Conservation (phyloP, 2,888 invertebrate species). For the Linnaemya tessellans region DNA sequence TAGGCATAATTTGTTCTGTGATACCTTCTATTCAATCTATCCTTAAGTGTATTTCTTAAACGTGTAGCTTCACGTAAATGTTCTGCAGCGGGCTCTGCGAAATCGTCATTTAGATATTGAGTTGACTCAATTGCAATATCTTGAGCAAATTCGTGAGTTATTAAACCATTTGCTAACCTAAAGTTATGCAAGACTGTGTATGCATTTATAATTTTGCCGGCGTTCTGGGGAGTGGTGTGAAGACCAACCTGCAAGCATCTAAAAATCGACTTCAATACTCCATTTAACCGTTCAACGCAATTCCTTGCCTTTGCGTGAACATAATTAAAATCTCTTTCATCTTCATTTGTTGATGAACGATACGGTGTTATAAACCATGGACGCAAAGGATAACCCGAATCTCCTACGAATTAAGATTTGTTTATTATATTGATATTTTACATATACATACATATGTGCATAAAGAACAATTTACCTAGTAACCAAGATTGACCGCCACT, state of each 20-base stretch:
- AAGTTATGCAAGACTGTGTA: constrained; percentile 6
- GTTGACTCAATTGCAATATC: neutral
- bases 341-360: no score
- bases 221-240: neutral
- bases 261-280: no score
- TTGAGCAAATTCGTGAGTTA: neutral
- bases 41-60: constrained; percentile 2
- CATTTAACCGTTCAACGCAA: no score
- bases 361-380: no score
- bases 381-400: no score
- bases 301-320: no score
- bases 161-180: neutral
- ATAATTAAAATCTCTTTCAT: no score
- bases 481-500: constrained; percentile 1
- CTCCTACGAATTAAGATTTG: neutral
- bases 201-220: constrained; percentile 5
- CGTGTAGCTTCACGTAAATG: constrained; percentile 7
- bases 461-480: constrained; percentile 10
- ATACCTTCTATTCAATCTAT: neutral
- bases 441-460: neutral
- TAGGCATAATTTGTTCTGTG: neutral
- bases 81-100: no score
- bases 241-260: no score
- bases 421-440: neutral
- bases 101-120: neutral